These are phyloP conservation scores for Drosophila vallismaia DNA, from an alignment of 2,888 invertebrate genomes.

Conservation along the genomic window DNA sequence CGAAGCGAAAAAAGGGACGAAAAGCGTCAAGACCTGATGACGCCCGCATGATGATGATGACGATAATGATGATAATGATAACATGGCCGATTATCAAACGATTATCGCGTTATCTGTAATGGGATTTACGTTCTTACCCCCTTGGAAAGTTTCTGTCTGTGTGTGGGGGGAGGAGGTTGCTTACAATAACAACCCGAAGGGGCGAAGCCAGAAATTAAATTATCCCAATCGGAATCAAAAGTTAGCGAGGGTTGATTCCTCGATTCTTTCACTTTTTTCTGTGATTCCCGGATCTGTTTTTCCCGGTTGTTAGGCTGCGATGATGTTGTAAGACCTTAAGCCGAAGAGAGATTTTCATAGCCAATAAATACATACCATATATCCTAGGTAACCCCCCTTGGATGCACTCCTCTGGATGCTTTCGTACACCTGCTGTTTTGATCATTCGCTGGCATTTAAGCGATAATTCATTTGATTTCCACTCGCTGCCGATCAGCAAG, in stretches of 20 bases:
- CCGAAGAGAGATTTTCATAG: background rate
- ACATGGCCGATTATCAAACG: conserved; percentile 72
- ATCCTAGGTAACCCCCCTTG: conserved; percentile 29
- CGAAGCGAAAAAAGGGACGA: background rate
- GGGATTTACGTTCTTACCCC: conserved; percentile 69
- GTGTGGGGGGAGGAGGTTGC: background rate
- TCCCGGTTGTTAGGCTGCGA: background rate
- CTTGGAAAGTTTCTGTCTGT: background rate
- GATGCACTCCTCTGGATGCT: background rate
- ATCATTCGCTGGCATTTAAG: conserved; percentile 46
- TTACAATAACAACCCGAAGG: conserved; percentile 9
- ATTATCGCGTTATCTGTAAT: conserved; percentile 76
- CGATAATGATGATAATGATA: conserved; percentile 43
- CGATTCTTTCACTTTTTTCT: background rate
- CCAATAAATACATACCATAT: conserved; percentile 1
- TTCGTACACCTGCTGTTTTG: conserved; percentile 40
- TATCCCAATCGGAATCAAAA: conserved; percentile 48
- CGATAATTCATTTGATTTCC: conserved; percentile 42
- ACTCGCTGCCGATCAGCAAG: conserved; percentile 36
- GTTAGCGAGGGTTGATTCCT: conserved; percentile 15
- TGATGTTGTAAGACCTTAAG: conserved; percentile 15
- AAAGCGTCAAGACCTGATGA: conserved; percentile 15
- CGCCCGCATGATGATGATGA: conserved; percentile 12
- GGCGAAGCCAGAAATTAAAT: conserved; percentile 59
- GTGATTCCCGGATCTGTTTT: background rate